Evolutionary conservation across 2,113 vertebrate species (phyloP).

Genomic region (Rana temporaria): DNA sequence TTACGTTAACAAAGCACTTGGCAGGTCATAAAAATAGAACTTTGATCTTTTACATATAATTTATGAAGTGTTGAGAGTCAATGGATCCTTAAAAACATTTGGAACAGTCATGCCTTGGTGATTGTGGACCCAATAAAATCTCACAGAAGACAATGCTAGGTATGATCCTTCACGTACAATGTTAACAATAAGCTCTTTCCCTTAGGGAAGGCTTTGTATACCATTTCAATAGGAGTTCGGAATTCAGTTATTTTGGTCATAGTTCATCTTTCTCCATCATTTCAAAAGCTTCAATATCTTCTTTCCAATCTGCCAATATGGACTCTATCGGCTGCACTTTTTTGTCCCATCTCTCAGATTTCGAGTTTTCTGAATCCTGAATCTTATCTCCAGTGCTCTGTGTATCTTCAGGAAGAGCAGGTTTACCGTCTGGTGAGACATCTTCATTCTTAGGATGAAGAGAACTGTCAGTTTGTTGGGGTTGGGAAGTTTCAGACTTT

Average conservation of each 20-base stretch:
- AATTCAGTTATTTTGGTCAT: constrained; percentile 78
- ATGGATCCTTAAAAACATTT: constrained; percentile 29
- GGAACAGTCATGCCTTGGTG: constrained; percentile 13
- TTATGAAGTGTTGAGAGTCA: constrained; percentile 6
- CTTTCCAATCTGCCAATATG: constrained; percentile 95
- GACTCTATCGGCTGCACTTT: constrained; percentile 85
- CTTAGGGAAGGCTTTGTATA: constrained; percentile 12
- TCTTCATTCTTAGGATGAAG: constrained; percentile 61
- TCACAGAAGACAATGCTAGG: constrained; percentile 19
- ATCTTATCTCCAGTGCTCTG: constrained; percentile 69
- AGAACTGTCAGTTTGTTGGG: background rate
- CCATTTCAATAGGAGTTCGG: constrained; percentile 19
- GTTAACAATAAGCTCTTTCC: constrained; percentile 30
- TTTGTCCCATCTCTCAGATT: constrained; percentile 69
- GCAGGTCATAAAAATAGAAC: constrained; percentile 38
- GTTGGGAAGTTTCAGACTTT: constrained; percentile 42
- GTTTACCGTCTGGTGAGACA: constrained; percentile 40
- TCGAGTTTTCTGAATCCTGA: constrained; percentile 69
- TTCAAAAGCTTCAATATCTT: constrained; percentile 97
- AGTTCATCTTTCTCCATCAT: constrained; percentile 99
- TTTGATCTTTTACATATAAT: constrained; percentile 16
- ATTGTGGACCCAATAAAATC: constrained; percentile 28
- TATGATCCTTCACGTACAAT: constrained; percentile 10
- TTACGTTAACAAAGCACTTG: constrained; percentile 38
- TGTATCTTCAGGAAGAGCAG: constrained; percentile 61